Evolutionary conservation across 2,797 vertebrate genomes (phyloP), one percentile per base, ranked within the genome.

Genomic region (Pampus argenteus): DNA sequence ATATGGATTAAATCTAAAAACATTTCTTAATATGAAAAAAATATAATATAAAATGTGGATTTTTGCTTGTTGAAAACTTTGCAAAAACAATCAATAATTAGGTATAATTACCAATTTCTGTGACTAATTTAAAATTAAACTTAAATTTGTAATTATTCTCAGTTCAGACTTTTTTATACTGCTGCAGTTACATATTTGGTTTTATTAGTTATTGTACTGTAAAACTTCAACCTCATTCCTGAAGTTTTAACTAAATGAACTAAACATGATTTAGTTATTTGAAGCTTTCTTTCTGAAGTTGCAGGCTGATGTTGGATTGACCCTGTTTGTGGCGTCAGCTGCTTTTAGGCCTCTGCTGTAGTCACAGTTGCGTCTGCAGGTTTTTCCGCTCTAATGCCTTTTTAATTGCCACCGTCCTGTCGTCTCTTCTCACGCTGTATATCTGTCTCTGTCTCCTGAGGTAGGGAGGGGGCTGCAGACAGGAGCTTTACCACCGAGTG

Each of bases 351-450:
- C 59, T 3, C 67, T 2, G 36, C 15, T 14, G 48, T 48, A 15
- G 34, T 6, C 48, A 3, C 26, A 9, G 4, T 51, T 31, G 14
- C 13, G 40, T 57, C 38, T 11, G 17, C 36, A 5, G 49, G 0
- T 57, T 49, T 38, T 66, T 47, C 74, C 6, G 29, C 65, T 51
- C 49, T 81, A 81, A 87, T 81, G 75, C 80, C 14, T 65, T 80
- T 86, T 85, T 79, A 83, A 88, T 85, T 81, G 82, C 62, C 62
- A 9, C 49, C 26, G 20, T 58, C 60, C 51, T 28, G 61, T 54
- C 51, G 23, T 42, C 77, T 63, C 47, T 3, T 72, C 71, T 65
- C 50, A 54, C 1, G 44, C 70, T 60, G 63, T 11, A 74, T 42
- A 59, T 83, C 66, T 66, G 67, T 78, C 67, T 69, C 50, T 18